Evolutionary conservation across 2,888 invertebrate species (phyloP).

Genomic region (Lycaena phlaeas): DNA sequence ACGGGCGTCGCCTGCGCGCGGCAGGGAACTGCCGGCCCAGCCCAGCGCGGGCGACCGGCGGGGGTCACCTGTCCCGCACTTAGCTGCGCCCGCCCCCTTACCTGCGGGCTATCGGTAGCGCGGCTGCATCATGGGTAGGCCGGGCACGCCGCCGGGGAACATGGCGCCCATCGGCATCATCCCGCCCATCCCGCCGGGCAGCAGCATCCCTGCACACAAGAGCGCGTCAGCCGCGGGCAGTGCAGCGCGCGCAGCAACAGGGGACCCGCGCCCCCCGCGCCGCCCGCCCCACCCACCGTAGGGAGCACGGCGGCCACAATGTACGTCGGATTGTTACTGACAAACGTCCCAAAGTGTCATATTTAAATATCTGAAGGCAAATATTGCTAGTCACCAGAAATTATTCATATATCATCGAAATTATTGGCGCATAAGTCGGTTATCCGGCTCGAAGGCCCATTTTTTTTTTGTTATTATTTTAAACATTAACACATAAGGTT

Average conservation of each 20-base stretch:
- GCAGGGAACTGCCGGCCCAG: slow-evolving; percentile 76
- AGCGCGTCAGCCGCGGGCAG: slow-evolving; percentile 14
- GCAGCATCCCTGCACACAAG: slow-evolving; percentile 58
- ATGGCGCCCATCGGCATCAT: slow-evolving; percentile 67
- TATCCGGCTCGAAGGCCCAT: no score
- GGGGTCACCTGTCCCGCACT: slow-evolving; percentile 26
- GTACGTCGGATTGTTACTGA: neutral
- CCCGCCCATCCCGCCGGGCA: slow-evolving; percentile 49
- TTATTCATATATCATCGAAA: no score
- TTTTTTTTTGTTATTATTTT: no score
- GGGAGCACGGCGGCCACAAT: slow-evolving; percentile 15
- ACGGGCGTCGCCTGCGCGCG: slow-evolving; percentile 44
- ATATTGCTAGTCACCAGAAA: neutral
- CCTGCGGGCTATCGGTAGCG: slow-evolving; percentile 83
- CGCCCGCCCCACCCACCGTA: slow-evolving; percentile 7
- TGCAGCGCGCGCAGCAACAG: slow-evolving; percentile 17
- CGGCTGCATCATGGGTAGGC: slow-evolving; percentile 83
- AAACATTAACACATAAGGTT: no score
- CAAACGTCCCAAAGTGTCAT: neutral
- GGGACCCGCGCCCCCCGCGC: slow-evolving; percentile 16
- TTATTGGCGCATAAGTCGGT: no score
- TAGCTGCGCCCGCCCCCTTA: slow-evolving; percentile 32
- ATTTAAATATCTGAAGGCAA: neutral
- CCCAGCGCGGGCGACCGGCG: slow-evolving; percentile 30
- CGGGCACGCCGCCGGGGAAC: slow-evolving; percentile 52